Base-by-base conservation (phyloP, 2,797 vertebrate species). In the Sphenodon punctatus region DNA sequence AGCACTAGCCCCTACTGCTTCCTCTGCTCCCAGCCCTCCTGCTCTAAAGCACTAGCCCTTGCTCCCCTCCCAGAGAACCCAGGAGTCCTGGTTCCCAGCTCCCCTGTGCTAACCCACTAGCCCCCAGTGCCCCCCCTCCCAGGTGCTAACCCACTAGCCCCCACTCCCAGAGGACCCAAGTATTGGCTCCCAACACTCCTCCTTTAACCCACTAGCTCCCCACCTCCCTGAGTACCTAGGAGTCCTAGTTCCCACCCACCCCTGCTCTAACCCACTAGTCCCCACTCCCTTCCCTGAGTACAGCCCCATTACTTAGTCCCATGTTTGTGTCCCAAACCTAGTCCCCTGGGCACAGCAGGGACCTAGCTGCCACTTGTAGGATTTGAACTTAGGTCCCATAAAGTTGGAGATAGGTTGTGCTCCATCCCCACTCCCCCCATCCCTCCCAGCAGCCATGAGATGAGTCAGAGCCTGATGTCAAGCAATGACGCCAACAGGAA, bases 161-260 rank as follows among this genome's bases (percentile, higher is more conserved):
- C n/a, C n/a, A n/a, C n/a, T n/a, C n/a, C n/a, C n/a, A n/a, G n/a
- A n/a, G n/a, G n/a, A n/a, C n/a, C 32, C 32, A 32, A 32, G 32
- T 32, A 6, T 32, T 32, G 32, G 32, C 32, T 32, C 32, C 32
- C n/a, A n/a, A n/a, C n/a, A n/a, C n/a, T n/a, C n/a, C 66, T 51
- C 85, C 75, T 93, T 88, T 89, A 89, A 90, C 83, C 87, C 1
- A 87, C 75, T 85, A 87, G 90, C 84, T 89, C 86, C 82, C 87
- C 72, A 67, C 85, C 86, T 83, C 85, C 89, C 88, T 90, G 85
- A 82, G 80, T 60, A 46, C n/a, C n/a, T n/a, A n/a, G n/a, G n/a
- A n/a, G n/a, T n/a, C n/a, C n/a, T n/a, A n/a, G n/a, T n/a, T n/a
- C n/a, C n/a, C n/a, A n/a, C n/a, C n/a, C n/a, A n/a, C n/a, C n/a